phyloP scores from a whole-genome alignment of 2,888 invertebrate species.

The Polyploca ridens region DNA sequence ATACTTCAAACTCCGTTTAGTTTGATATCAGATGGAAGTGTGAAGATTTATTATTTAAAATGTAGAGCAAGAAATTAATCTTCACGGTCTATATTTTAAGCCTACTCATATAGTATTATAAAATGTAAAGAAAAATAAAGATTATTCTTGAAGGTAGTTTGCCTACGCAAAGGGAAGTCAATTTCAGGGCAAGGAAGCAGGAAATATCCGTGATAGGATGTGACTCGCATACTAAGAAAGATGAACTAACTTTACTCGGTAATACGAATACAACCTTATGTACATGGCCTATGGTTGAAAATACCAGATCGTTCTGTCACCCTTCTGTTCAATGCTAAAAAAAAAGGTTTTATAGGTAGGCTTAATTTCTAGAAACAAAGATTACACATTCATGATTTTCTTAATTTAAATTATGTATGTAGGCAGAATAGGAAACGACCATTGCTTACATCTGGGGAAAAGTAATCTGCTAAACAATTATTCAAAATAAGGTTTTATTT shows the following conservation, averaged over 20 bases:
- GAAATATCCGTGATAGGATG: conserved; percentile 12
- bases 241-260: not conserved
- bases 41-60: not conserved
- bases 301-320: not conserved
- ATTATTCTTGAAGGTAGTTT: not conserved
- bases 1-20: too few species aligned
- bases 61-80: not conserved
- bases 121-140: not conserved
- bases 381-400: not conserved
- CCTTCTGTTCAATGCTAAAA: conserved; percentile 1
- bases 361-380: conserved; percentile 4
- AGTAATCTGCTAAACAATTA: too few species aligned
- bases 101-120: not conserved
- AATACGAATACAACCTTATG: not conserved
- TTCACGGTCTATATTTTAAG: not conserved
- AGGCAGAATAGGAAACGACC: not conserved
- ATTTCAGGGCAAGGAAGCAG: conserved; percentile 9
- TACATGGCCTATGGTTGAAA: not conserved
- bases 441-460: not conserved
- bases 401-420: not conserved
- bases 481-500: too few species aligned
- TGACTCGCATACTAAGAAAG: conserved; percentile 1
- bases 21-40: too few species aligned
- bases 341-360: not conserved
- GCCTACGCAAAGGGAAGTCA: not conserved